Evolutionary conservation across 2,888 invertebrate species (phyloP), one percentile per base, ranked within the genome.

Genomic region (Scaptodrosophila latifasciaeformis): DNA sequence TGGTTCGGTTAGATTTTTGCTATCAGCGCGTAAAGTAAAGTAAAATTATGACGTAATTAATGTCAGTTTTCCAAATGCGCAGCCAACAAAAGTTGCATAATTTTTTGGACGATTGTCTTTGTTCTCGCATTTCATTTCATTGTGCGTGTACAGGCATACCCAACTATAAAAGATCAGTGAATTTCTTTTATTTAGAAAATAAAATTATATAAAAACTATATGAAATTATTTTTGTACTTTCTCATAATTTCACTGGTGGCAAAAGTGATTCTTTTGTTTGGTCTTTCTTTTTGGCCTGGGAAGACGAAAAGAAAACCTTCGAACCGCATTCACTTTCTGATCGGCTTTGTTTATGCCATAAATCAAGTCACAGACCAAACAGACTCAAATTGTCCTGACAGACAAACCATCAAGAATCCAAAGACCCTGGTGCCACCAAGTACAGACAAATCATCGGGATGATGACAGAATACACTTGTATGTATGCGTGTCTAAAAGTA

Each of bases 41-140:
- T 56, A 12, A 15, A 0, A n/a, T 56, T 51, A 50, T 74, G 81
- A 78, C 62, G 62, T 81, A 64, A 78, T 70, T 56, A 55, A 46
- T 21, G 57, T 51, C 47, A 56, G 57, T 50, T 58, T 67, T 54
- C n/a, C n/a, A n/a, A 47, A 46, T 59, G 54, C 54, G 40, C 44
- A 53, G 53, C 18, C 6, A 43, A 27, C n/a, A 43, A 15, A 29
- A 37, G 15, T 3, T 9, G 29, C 10, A 37, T 37, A n/a, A 9
- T 15, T 46, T 35, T 34, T 2, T 34, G 5, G 30, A 1, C 18
- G 30, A n/a, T 34, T 34, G 10, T 2, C 10, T 12, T 34, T 34
- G 2, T 12, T 6, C 7, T 12, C 7, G 12, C 31, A 5, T 3
- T 13, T 34, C 5, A 27, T 47, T 21, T 19, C 35, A 15, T 19